Base-by-base conservation (phyloP, 2,888 invertebrate genomes). In the Anoplius nigerrimus region DNA sequence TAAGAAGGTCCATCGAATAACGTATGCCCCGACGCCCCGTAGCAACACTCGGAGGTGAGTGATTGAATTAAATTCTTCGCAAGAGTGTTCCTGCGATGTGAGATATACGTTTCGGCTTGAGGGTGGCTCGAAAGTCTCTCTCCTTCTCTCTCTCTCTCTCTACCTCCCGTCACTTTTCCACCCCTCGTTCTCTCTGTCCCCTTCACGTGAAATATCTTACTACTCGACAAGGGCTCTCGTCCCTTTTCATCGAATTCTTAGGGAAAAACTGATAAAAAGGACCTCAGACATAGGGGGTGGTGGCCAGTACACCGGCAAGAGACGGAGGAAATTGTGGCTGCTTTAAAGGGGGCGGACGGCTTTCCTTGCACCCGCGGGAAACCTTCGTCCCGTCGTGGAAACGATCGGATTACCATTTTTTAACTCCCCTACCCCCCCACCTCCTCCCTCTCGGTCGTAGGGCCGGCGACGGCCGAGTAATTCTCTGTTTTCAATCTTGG, bases 371-470 rank as follows among this genome's bases (percentile, higher is more conserved):
- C 59, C 59, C 67, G 61, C 68, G 76, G 62, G 62, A 72, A 76
- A 74, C 68, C 76, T 71, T 74, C 60, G 66, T 58, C 67, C 67
- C 72, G 55, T 53, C 66, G 61, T 66, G 71, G 68, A 75, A 82
- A 79, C 80, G 80, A 78, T 71, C 75, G 77, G 78, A 84, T 84
- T 82, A 81, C 75, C 82, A 81, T 82, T 81, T 82, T 81, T 84
- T 73, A 73, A 65, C 74, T 65, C 76, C 69, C 69, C 34, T 13
- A 1, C 34, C 34, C 11, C 4, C 11, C 34, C 4, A n/a, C n/a
- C n/a, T n/a, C n/a, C n/a, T 61, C 60, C 70, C 51, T 48, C 48
- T 46, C 57, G 27, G 45, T 62, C 63, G 59, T n/a, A 52, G 72
- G 54, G 18, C 8, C 48, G 16, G 46, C 51, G 51, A n/a, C 34